Evolutionary conservation across 2,797 vertebrate species (phyloP).

Genomic region (Macropus fuliginosus): DNA sequence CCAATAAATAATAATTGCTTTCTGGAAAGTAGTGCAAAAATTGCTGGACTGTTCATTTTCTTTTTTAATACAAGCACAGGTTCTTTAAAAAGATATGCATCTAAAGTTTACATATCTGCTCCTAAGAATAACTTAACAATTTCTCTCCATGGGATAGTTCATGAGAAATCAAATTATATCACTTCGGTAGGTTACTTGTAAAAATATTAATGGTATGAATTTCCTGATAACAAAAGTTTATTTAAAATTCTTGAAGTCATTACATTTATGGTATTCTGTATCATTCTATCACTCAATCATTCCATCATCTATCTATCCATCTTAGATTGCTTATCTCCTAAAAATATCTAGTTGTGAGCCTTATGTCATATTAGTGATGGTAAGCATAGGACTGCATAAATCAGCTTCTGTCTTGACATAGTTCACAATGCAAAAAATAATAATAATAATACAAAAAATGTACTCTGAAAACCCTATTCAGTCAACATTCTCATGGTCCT

Average conservation of each 20-base stretch:
- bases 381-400: constrained; percentile 1
- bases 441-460: background rate
- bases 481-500: background rate
- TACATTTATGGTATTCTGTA: background rate
- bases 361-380: background rate
- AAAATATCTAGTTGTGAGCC: background rate
- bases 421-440: background rate
- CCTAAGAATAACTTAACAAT: constrained; percentile 44
- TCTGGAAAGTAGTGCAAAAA: background rate
- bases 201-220: background rate
- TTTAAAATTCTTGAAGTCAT: background rate
- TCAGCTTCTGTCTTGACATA: background rate
- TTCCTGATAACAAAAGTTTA: background rate
- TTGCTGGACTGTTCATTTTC: background rate
- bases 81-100: background rate
- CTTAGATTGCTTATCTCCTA: background rate
- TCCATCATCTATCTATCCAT: background rate
- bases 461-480: background rate
- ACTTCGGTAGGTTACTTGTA: constrained; percentile 8
- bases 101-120: constrained; percentile 13
- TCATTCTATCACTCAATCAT: background rate
- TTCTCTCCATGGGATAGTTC: background rate
- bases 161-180: constrained; percentile 12
- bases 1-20: background rate
- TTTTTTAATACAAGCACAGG: background rate